Percentiles rank a stretch among this genome's conserved stretches.
Evolutionary conservation across 1,140 invertebrate species (phyloP).

Genomic region (Pollicipes pollicipes): DNA sequence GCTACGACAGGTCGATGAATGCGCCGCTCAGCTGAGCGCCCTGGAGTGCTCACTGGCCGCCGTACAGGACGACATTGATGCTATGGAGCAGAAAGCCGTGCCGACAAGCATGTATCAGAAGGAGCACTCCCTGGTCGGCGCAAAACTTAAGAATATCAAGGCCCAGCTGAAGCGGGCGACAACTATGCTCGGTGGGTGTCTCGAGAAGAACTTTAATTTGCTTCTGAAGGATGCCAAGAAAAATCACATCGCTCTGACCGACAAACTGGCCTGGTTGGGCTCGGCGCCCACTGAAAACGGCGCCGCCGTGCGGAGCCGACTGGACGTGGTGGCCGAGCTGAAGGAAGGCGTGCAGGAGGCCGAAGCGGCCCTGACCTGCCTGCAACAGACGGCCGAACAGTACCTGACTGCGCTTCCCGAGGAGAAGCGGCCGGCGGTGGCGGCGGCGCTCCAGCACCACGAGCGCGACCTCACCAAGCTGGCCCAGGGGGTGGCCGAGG

Average conservation of each 20-base stretch:
- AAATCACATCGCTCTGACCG: constrained; percentile 22
- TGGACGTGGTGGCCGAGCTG: constrained; percentile 58
- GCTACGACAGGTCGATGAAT: background rate
- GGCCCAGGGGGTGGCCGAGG: constrained; percentile 36
- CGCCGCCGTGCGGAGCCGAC: constrained; percentile 82
- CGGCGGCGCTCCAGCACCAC: constrained; percentile 24
- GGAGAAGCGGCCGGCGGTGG: constrained; percentile 18
- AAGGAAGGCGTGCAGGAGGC: constrained; percentile 42
- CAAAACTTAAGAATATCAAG: background rate
- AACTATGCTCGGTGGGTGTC: constrained; percentile 53
- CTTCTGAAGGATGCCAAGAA: background rate
- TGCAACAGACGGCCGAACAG: constrained; percentile 18
- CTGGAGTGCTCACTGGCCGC: background rate
- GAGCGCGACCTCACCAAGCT: constrained; percentile 44
- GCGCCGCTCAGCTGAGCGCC: too few species aligned
- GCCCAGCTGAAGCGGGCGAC: constrained; percentile 23
- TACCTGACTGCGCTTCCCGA: constrained; percentile 19
- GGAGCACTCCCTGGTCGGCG: background rate
- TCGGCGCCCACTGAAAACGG: constrained; percentile 69
- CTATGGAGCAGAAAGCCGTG: background rate
- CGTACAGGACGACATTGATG: background rate
- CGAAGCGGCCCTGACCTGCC: constrained; percentile 19
- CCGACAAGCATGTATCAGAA: background rate
- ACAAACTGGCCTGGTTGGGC: constrained; percentile 82
- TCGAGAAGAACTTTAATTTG: constrained; percentile 48